Evolutionary conservation across 2,888 invertebrate genomes (phyloP).

Genomic region (Microdon myrmicae): DNA sequence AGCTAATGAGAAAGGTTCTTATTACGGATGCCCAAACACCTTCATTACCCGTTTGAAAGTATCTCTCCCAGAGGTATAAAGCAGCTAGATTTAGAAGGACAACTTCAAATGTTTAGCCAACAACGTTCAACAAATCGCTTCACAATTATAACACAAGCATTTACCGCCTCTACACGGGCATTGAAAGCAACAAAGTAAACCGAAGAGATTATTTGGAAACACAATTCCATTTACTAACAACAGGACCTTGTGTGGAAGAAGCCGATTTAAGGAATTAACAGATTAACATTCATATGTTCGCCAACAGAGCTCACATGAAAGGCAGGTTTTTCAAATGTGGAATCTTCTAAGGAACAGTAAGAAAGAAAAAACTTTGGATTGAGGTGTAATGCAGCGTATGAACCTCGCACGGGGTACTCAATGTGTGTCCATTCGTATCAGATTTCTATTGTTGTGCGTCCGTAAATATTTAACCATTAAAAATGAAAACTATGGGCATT

Average conservation of each 20-base stretch:
- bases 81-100: too few species aligned
- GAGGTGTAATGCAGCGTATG: constrained; percentile 31
- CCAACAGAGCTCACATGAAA: constrained; percentile 26
- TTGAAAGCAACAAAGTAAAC: constrained; percentile 4
- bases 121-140: constrained; percentile 34
- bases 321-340: constrained; percentile 1
- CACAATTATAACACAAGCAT: constrained; percentile 7
- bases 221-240: too few species aligned
- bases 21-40: too few species aligned
- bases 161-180: not conserved
- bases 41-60: too few species aligned
- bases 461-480: constrained; percentile 34
- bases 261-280: constrained; percentile 42
- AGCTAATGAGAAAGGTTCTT: too few species aligned
- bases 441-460: constrained; percentile 36
- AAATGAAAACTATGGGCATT: constrained; percentile 14
- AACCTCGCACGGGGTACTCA: constrained; percentile 3
- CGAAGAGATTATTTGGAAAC: too few species aligned
- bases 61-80: too few species aligned
- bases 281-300: constrained; percentile 45
- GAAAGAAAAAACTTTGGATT: constrained; percentile 6
- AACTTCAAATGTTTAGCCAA: constrained; percentile 49
- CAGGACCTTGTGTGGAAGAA: too few species aligned
- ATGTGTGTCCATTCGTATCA: constrained; percentile 30
- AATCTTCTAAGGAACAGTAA: not conserved